These are phyloP conservation scores for Monomorium pharaonis DNA, from an alignment of 1,140 invertebrate species.

Conservation along the genomic window DNA sequence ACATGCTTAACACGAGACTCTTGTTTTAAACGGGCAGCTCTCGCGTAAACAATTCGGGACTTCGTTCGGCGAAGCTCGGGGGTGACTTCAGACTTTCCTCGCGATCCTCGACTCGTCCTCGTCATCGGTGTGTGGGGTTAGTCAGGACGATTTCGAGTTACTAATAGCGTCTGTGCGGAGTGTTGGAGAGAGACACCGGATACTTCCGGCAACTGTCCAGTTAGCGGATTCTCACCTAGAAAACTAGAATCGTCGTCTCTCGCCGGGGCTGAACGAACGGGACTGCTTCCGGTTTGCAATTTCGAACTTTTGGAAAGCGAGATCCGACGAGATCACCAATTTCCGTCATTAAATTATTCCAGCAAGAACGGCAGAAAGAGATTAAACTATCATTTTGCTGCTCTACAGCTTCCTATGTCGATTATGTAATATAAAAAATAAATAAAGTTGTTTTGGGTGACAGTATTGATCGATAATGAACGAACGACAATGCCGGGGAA, in stretches of 20 bases:
- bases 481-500: neutral
- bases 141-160: constrained; percentile 62
- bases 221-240: constrained; percentile 38
- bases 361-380: neutral
- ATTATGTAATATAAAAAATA: neutral
- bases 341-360: constrained; percentile 6
- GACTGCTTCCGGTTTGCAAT: neutral
- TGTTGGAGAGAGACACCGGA: constrained; percentile 17
- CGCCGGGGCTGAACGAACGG: constrained; percentile 34
- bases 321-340: neutral
- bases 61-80: constrained; percentile 20
- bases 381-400: neutral
- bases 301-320: neutral
- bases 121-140: constrained; percentile 66
- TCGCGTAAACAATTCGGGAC: neutral
- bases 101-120: constrained; percentile 56
- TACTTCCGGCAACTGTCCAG: constrained; percentile 37
- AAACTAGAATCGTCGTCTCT: constrained; percentile 14
- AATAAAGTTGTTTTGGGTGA: constrained; percentile 7
- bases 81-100: constrained; percentile 68
- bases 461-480: constrained; percentile 1
- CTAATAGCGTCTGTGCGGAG: constrained; percentile 39
- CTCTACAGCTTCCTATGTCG: neutral
- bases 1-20: neutral
- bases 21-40: constrained; percentile 3